Evolutionary conservation across 2,888 invertebrate genomes (phyloP).

Genomic region (Leuctra nigra): DNA sequence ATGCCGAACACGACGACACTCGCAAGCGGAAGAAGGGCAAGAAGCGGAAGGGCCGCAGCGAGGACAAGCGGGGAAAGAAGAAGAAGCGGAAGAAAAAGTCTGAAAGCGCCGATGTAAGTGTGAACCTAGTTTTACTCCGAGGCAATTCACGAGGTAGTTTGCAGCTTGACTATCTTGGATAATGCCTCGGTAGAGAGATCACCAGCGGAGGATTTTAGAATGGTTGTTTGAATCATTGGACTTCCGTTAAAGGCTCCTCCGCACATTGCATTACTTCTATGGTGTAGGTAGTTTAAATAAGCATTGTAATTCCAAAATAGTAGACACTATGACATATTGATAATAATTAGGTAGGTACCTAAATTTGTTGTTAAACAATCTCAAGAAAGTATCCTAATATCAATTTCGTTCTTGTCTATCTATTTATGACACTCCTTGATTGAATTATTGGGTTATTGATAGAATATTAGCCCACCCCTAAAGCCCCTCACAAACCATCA

Average conservation of each 20-base stretch:
- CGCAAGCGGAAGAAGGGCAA: constrained; percentile 87
- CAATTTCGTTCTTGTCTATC: too few relatives aligned
- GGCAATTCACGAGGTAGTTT: background rate
- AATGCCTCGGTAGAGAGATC: background rate
- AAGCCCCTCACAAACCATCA: too few relatives aligned
- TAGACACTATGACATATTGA: too few relatives aligned
- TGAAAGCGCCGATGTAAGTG: constrained; percentile 72
- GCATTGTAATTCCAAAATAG: too few relatives aligned
- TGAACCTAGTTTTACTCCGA: constrained; percentile 8
- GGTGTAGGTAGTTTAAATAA: too few relatives aligned
- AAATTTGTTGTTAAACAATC: too few relatives aligned
- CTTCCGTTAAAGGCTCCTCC: constrained; percentile 5
- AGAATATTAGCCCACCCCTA: too few relatives aligned
- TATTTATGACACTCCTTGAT: too few relatives aligned
- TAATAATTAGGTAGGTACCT: too few relatives aligned
- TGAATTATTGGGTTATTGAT: too few relatives aligned
- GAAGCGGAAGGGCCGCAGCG: constrained; percentile 84
- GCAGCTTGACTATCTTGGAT: background rate
- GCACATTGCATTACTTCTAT: background rate
- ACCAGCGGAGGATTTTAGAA: constrained; percentile 15
- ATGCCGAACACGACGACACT: constrained; percentile 74
- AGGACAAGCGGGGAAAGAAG: constrained; percentile 87
- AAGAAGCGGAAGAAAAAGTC: constrained; percentile 93
- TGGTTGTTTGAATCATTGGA: constrained; percentile 2
- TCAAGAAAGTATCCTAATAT: too few relatives aligned